phyloP scores from a whole-genome alignment of 2,113 vertebrate genomes.

The Zapornia atra region DNA sequence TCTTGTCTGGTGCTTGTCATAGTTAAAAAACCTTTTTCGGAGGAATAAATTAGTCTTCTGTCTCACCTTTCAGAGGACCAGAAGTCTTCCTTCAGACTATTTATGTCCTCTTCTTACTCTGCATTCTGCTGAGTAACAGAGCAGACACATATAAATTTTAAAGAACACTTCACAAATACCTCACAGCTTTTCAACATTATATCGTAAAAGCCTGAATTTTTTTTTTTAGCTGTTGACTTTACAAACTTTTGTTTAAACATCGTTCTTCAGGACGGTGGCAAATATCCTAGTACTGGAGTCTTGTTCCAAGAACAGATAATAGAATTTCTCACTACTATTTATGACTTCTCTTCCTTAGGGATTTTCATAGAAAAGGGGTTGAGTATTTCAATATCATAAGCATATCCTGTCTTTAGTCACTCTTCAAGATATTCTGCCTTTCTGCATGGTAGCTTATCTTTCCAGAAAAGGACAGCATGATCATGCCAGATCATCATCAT shows the following conservation, averaged over 20 bases:
- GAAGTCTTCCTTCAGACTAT: background rate
- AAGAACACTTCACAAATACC: background rate
- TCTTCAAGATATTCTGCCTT: background rate
- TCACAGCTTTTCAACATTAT: background rate
- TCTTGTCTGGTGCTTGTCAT: background rate
- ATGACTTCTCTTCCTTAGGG: background rate
- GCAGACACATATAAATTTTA: background rate
- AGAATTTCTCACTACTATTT: background rate
- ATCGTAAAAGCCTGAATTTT: background rate
- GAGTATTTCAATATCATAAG: background rate
- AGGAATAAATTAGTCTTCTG: conserved; percentile 11
- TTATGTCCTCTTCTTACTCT: background rate
- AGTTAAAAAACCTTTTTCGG: background rate
- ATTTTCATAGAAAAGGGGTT: background rate
- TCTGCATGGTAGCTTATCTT: background rate
- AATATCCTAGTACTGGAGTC: background rate
- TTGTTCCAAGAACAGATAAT: background rate
- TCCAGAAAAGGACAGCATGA: background rate
- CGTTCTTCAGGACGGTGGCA: background rate
- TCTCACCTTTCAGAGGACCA: conserved; percentile 4
- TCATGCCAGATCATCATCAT: background rate
- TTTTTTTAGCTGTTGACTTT: background rate
- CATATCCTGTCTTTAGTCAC: background rate
- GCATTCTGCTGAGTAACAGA: background rate
- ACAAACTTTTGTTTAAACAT: background rate